Evolutionary conservation across 2,888 invertebrate genomes (phyloP).

Genomic region (Ectemnius lituratus): DNA sequence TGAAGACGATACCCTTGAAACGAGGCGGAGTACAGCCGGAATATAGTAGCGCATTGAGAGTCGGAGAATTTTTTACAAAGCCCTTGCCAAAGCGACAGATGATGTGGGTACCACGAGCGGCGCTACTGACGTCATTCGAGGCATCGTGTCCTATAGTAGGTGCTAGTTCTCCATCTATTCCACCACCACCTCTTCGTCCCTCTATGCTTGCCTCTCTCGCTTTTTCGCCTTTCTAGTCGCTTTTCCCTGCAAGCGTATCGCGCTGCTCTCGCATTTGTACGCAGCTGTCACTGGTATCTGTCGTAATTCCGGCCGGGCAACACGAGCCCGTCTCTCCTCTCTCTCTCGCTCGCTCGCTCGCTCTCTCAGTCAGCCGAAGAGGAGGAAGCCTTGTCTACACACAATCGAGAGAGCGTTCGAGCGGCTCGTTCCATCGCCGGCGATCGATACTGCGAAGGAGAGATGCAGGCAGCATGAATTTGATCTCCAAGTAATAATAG

Average conservation of each 20-base stretch:
- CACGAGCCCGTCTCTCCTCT: background rate
- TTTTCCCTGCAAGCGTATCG: constrained; percentile 30
- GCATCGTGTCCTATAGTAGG: constrained; percentile 19
- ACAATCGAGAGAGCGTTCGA: too few species aligned
- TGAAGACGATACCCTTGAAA: constrained; percentile 1
- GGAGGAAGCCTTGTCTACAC: too few species aligned
- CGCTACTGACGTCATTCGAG: constrained; percentile 62
- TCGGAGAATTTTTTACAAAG: constrained; percentile 20
- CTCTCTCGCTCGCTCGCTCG: constrained; percentile 14
- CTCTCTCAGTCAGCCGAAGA: constrained; percentile 11
- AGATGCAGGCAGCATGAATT: too few species aligned
- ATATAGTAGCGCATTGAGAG: constrained; percentile 3
- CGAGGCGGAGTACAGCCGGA: background rate
- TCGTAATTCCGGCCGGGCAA: constrained; percentile 25
- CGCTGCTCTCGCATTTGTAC: constrained; percentile 36
- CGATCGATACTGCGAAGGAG: too few species aligned
- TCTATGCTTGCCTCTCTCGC: constrained; percentile 24
- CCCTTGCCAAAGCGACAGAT: constrained; percentile 57
- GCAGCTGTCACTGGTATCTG: constrained; percentile 44
- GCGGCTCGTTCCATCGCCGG: too few species aligned
- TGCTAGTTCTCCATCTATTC: constrained; percentile 10
- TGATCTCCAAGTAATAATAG: too few species aligned
- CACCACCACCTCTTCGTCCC: background rate
- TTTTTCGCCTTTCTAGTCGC: constrained; percentile 21
- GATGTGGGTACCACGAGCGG: constrained; percentile 69